These are phyloP conservation scores for Nomada flava DNA, from an alignment of 2,888 invertebrate genomes.

Conservation along the genomic window DNA sequence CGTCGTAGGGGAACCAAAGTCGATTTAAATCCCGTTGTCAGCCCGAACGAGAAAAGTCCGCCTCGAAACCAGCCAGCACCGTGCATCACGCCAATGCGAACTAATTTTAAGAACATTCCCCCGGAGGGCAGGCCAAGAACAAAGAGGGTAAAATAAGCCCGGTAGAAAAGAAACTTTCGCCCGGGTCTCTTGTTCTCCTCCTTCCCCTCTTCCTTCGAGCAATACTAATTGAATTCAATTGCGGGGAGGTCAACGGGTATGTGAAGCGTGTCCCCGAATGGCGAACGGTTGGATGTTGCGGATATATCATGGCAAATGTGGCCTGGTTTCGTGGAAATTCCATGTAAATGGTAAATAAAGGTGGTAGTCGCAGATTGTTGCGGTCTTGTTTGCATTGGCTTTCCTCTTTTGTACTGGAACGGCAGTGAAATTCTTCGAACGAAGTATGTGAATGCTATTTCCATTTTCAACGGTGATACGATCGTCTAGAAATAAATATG, in stretches of 20 bases:
- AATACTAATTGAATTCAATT: constrained; percentile 73
- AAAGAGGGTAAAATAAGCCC: constrained; percentile 55
- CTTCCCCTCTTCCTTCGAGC: constrained; percentile 52
- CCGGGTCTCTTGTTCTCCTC: constrained; percentile 14
- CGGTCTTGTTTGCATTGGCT: neutral
- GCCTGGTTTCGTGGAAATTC: neutral
- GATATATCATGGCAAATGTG: neutral
- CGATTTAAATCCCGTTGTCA: constrained; percentile 72
- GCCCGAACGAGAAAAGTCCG: constrained; percentile 37
- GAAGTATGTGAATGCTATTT: no score
- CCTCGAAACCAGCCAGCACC: constrained; percentile 48
- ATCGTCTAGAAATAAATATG: no score
- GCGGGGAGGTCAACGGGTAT: constrained; percentile 60
- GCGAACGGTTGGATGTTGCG: constrained; percentile 28
- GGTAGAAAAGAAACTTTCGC: constrained; percentile 64
- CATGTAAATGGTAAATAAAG: neutral
- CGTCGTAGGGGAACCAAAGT: constrained; percentile 63
- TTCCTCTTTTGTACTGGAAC: no score
- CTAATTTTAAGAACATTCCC: constrained; percentile 72
- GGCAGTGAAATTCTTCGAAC: no score
- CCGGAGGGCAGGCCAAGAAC: constrained; percentile 42
- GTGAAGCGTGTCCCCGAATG: constrained; percentile 57
- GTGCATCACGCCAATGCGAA: constrained; percentile 70
- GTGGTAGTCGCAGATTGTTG: neutral
- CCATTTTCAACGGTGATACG: no score